A percentile compares a stretch with the other conserved stretches of the same genome.
These are phyloP conservation scores for Sipha flava DNA, from an alignment of 1,140 invertebrate species.

Conservation along the genomic window DNA sequence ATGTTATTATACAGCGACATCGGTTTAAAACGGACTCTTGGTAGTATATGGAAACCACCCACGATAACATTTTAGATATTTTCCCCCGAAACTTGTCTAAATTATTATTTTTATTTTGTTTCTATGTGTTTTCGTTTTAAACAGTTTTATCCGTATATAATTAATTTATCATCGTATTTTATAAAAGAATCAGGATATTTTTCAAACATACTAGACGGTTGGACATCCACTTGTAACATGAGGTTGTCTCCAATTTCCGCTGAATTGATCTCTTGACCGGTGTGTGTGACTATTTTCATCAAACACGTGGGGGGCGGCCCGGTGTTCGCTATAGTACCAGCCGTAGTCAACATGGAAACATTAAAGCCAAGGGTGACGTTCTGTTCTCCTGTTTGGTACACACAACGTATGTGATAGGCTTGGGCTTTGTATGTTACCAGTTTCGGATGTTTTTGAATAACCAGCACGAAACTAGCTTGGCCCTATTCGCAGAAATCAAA, in stretches of 20 bases:
- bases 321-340: slow-evolving; percentile 89
- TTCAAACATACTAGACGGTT: slow-evolving; percentile 67
- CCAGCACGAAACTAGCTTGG: slow-evolving; percentile 81
- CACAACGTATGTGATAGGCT: slow-evolving; percentile 89
- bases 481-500: slow-evolving; percentile 52
- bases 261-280: slow-evolving; percentile 77
- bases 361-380: slow-evolving; percentile 89
- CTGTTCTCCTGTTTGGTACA: slow-evolving; percentile 87
- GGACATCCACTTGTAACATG: slow-evolving; percentile 84
- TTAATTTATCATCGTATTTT: too few species aligned
- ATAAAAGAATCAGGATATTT: neutral
- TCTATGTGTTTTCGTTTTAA: too few species aligned
- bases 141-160: too few species aligned
- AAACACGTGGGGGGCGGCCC: slow-evolving; percentile 85
- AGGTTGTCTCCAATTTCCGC: slow-evolving; percentile 89
- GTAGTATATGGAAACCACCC: too few species aligned
- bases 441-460: slow-evolving; percentile 92
- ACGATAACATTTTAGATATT: too few species aligned
- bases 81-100: too few species aligned
- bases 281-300: slow-evolving; percentile 82
- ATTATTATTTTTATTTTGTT: too few species aligned
- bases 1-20: too few species aligned
- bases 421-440: slow-evolving; percentile 88
- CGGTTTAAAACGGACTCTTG: too few species aligned
- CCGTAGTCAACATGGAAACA: slow-evolving; percentile 89